Evolutionary conservation across 37 sponge, comb jelly and placozoan genomes (phyloP), one percentile per base, ranked within the genome.

Genomic region (Tethya wilhelma): DNA sequence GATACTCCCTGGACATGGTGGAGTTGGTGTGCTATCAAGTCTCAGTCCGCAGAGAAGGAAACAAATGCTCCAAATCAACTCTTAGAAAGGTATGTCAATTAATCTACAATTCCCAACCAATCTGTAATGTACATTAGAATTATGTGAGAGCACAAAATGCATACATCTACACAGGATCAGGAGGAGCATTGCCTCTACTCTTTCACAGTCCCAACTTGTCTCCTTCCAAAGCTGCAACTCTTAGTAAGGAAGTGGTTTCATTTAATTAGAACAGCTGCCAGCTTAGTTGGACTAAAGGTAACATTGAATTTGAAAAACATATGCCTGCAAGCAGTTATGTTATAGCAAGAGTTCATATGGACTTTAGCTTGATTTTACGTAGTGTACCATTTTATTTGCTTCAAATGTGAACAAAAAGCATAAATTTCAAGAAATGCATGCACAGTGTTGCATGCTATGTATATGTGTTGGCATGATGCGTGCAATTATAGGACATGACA

Each of bases 161-260:
- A 28, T 9, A 62, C 28, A 25, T 28, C 8, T 62, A 62, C 9
- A n/a, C n/a, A n/a, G n/a, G n/a, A n/a, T n/a, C n/a, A 69, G 71
- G 64, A 38, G 38, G 17, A 20, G 17, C 55, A 49, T 49, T 20
- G 31, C 9, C 53, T 79, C n/a, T 79, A 79, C 69, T 79, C 79
- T 38, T 79, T 79, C 67, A 79, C 69, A 36, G 39, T 53, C 34
- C 79, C 79, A 14, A 53, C 17, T 55, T 3, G 11, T 32, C 34
- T 79, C 23, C 25, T 55, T 2, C 49, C 41, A 2, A 33, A 49
- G 28, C 22, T 73, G 74, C 2, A 44, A 2, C 9, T 30, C 22
- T 2, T 20, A 14, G 26, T 73, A 29, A 25, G 40, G 43, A 38
- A 38, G 71, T 69, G 71, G 71, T 38, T 69, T 58, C 59, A 58